Percentiles rank a stretch among this genome's conserved stretches.
phyloP scores from a whole-genome alignment of 2,113 vertebrate species.

The Bostrychus sinensis region DNA sequence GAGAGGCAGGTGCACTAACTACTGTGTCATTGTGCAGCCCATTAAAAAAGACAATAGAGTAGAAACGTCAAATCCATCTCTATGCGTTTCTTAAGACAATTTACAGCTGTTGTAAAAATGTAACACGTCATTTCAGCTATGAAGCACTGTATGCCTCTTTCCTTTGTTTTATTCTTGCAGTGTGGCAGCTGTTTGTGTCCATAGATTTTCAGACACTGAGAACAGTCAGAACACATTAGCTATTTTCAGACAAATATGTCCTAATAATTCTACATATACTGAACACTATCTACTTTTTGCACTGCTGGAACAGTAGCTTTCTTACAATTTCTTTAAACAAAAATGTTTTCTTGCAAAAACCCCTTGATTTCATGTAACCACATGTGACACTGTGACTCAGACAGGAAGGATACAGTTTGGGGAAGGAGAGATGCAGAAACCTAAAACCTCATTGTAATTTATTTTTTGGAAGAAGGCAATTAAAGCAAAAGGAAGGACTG shows the following conservation, averaged over 20 bases:
- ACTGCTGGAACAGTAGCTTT: conserved; percentile 44
- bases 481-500: conserved; percentile 45
- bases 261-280: conserved; percentile 6
- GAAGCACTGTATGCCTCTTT: no score
- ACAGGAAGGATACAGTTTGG: conserved; percentile 56
- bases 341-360: conserved; percentile 46
- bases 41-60: neutral
- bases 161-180: neutral
- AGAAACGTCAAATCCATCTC: neutral
- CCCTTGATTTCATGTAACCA: conserved; percentile 35
- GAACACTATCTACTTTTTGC: conserved; percentile 10
- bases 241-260: no score
- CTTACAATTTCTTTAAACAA: neutral
- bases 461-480: conserved; percentile 65
- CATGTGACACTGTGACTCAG: conserved; percentile 56
- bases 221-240: no score
- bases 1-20: no score
- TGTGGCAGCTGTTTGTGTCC: conserved; percentile 67
- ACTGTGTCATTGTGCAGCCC: no score
- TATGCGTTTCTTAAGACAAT: neutral
- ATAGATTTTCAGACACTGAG: conserved; percentile 69
- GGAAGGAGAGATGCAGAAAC: conserved; percentile 50
- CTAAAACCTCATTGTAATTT: conserved; percentile 65
- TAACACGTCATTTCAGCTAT: neutral
- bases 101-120: neutral